Base-by-base conservation (phyloP, 2,113 vertebrate genomes). In the Arenaria interpres region DNA sequence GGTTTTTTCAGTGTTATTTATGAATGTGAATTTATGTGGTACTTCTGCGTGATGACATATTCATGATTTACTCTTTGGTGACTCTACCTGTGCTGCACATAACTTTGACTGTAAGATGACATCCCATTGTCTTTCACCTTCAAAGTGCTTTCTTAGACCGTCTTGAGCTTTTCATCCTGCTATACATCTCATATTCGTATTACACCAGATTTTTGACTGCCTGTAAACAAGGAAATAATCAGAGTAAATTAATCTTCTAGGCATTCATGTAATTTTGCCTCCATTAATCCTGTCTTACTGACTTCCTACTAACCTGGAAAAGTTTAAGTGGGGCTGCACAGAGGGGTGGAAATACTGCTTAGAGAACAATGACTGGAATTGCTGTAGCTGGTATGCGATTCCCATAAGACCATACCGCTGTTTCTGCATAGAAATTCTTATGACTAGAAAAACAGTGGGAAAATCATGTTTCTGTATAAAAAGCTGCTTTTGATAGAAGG, bases 361-460 rank as follows among this genome's bases (percentile, higher is more conserved):
- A 30, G 89, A 85, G 83, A 94, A 91, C 81, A 95, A 82, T 77
- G 69, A 45, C 78, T 96, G 78, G 87, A 91, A 94, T 66, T 92
- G 67, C 86, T 95, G 82, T 80, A 76, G 89, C 41, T 96, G 92
- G 72, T 80, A 68, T 75, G 73, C 83, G 79, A 46, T 64, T 96
- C 91, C 94, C 91, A 21, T 5, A 22, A 79, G 79, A 51, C 63
- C 64, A 63, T 8, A 89, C 16, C 57, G 57, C 68, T 54, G 32
- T 33, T 84, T 77, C 64, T 85, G 77, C 71, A 88, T 33, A 88
- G 43, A 88, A 95, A 94, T 68, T 83, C 84, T 48, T 74, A 54
- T 6, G 28, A 67, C 80, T 93, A 94, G 79, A 86, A 95, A 89
- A 95, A 93, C 75, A 94, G 75, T 45, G 78, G 43, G 39, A 28